These are phyloP conservation scores for Melanotaenia parkinsoni DNA, from an alignment of 2,797 vertebrate species.

Conservation along the genomic window DNA sequence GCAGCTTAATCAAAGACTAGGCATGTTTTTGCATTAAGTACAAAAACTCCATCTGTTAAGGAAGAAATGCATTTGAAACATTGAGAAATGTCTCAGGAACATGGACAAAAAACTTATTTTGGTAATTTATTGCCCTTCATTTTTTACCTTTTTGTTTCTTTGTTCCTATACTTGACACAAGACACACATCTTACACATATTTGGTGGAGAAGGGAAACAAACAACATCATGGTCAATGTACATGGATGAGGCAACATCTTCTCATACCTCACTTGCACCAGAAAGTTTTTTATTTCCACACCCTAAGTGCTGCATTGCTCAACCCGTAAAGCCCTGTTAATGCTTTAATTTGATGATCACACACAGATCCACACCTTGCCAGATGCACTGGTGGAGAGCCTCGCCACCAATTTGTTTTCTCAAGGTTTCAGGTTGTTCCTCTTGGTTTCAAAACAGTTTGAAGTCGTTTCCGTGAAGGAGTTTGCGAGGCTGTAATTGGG, in stretches of 20 bases:
- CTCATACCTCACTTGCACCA: conserved; percentile 21
- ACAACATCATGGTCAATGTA: background rate
- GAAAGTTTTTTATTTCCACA: conserved; percentile 29
- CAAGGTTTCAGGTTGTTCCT: conserved; percentile 71
- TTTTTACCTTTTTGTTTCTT: conserved; percentile 35
- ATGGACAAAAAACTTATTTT: background rate
- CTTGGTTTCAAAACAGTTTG: conserved; percentile 68
- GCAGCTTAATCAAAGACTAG: conserved; percentile 70
- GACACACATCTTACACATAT: conserved; percentile 36
- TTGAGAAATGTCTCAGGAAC: conserved; percentile 47
- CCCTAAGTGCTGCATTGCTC: conserved; percentile 20
- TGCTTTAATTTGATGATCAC: conserved; percentile 43
- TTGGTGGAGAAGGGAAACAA: conserved; percentile 11
- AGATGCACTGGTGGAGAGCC: conserved; percentile 32
- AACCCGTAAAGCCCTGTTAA: conserved; percentile 24
- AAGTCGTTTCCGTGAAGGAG: conserved; percentile 64
- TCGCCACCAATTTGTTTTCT: conserved; percentile 61
- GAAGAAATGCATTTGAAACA: conserved; percentile 74
- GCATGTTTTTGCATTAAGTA: conserved; percentile 61
- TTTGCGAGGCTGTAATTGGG: conserved; percentile 78
- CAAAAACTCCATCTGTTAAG: conserved; percentile 72
- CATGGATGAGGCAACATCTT: background rate
- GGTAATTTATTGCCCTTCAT: conserved; percentile 7
- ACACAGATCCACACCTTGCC: conserved; percentile 42
- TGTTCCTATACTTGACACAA: conserved; percentile 28